A percentile compares a stretch with the other conserved stretches of the same genome.
phyloP scores from a whole-genome alignment of 64 coral and sea anemone species.

The Montipora foliosa region DNA sequence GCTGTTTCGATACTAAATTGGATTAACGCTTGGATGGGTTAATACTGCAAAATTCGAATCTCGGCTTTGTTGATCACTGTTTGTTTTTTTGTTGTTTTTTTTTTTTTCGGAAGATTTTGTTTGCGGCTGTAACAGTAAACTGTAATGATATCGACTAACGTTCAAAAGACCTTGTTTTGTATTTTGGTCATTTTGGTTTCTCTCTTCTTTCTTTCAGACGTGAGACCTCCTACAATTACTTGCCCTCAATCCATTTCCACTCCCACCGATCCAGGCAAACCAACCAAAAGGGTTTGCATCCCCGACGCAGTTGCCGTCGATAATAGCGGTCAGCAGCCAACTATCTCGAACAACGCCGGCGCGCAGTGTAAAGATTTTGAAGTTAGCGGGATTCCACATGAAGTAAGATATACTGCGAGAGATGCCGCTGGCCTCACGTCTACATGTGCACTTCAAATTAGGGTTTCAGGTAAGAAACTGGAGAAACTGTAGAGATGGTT shows the following conservation, averaged over 20 bases:
- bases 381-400: conserved; percentile 57
- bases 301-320: conserved; percentile 68
- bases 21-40: no score
- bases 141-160: no score
- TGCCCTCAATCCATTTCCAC: conserved; percentile 69
- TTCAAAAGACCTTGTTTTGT: no score
- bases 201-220: neutral
- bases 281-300: conserved; percentile 54
- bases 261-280: conserved; percentile 59
- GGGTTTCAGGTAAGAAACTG: conserved; percentile 71
- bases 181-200: neutral
- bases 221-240: conserved; percentile 42
- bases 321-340: conserved; percentile 78
- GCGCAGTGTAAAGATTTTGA: conserved; percentile 58
- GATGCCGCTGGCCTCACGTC: conserved; percentile 68
- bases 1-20: no score
- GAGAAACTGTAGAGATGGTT: neutral
- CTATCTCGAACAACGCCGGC: conserved; percentile 64
- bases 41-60: no score
- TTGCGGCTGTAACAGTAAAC: no score
- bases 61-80: no score
- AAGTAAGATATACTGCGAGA: conserved; percentile 78
- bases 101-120: no score
- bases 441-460: conserved; percentile 76
- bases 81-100: no score